These are phyloP conservation scores for Ceratotherium simum DNA, from an alignment of 2,113 vertebrate genomes.

Conservation along the genomic window DNA sequence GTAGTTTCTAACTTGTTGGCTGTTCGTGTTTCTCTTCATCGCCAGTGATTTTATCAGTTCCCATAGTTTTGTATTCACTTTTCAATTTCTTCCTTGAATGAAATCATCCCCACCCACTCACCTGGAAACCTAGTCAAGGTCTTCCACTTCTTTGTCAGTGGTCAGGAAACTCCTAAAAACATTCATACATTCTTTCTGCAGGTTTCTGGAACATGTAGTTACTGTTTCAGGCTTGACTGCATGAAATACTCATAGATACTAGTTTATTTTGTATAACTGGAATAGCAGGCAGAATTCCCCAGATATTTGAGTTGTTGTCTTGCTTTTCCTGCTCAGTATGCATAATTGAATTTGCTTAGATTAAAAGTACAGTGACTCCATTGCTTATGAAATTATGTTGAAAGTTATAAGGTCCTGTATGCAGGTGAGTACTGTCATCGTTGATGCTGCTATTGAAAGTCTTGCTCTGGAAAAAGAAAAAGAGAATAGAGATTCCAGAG, in stretches of 20 bases:
- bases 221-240: background rate
- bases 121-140: background rate
- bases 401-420: background rate
- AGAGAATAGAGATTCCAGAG: background rate
- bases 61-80: background rate
- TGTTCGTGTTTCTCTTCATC: constrained; percentile 5
- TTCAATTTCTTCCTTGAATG: background rate
- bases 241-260: background rate
- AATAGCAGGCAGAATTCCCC: background rate
- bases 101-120: background rate
- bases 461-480: background rate
- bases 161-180: background rate
- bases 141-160: background rate
- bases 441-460: background rate
- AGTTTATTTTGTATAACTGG: background rate
- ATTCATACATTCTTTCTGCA: background rate
- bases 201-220: background rate
- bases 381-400: background rate
- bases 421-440: background rate
- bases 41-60: background rate
- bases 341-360: background rate
- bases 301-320: background rate
- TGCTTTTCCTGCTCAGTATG: background rate
- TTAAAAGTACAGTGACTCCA: background rate
- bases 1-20: background rate